phyloP scores from a whole-genome alignment of 2,888 invertebrate genomes.

The Zaprionus bogoriensis region DNA sequence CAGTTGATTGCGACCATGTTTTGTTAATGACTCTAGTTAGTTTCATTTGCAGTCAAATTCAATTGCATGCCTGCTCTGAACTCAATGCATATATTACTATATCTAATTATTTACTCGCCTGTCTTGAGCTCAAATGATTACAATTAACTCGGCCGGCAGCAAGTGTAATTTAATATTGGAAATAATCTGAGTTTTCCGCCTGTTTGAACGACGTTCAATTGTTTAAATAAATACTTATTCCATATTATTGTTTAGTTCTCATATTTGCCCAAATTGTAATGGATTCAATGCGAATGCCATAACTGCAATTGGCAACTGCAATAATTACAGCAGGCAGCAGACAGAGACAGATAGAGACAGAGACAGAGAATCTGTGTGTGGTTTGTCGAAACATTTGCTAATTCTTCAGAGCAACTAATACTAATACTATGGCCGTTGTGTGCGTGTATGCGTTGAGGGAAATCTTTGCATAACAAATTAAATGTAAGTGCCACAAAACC shows the following conservation, averaged over 20 bases:
- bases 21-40: too few species aligned
- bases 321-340: conserved; percentile 12
- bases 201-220: background rate
- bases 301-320: conserved; percentile 40
- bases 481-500: conserved; percentile 72
- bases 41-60: too few species aligned
- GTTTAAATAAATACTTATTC: background rate
- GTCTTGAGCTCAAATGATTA: background rate
- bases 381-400: conserved; percentile 46
- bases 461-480: conserved; percentile 74
- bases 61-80: too few species aligned
- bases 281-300: conserved; percentile 35
- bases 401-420: conserved; percentile 54
- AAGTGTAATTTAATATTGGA: background rate
- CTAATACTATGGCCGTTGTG: conserved; percentile 30
- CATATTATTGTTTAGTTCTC: conserved; percentile 4
- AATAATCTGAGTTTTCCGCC: background rate
- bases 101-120: background rate
- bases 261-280: conserved; percentile 14
- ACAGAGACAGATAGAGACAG: background rate
- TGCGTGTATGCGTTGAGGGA: conserved; percentile 30
- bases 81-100: background rate
- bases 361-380: conserved; percentile 14
- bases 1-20: too few species aligned
- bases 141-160: conserved; percentile 4